Conservation (phyloP, 2,797 vertebrate species). For the Caiman crocodilus region DNA sequence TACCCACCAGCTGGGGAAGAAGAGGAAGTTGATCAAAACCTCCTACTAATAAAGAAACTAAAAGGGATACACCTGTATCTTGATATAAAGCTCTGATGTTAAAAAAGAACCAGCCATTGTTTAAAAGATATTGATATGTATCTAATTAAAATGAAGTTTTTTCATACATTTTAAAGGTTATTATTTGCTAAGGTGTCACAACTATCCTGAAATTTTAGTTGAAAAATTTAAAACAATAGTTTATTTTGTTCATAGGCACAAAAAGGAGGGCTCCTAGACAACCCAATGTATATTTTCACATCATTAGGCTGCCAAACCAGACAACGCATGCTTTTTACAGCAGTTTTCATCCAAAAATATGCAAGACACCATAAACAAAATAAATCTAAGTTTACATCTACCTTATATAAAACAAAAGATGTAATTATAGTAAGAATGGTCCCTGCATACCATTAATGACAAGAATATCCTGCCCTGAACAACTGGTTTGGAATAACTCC, state of each 20-base stretch:
- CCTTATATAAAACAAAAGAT: neutral
- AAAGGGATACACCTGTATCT: neutral
- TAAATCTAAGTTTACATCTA: neutral
- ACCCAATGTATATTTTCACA: neutral
- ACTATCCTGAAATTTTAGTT: neutral
- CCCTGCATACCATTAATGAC: neutral
- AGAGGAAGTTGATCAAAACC: constrained; percentile 15
- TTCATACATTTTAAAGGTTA: neutral
- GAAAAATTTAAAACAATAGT: neutral
- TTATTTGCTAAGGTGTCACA: neutral
- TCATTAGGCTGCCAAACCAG: neutral
- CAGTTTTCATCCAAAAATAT: neutral
- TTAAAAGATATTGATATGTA: neutral
- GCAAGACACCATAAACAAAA: neutral
- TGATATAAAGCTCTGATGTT: neutral
- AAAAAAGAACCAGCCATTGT: neutral
- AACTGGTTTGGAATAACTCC: neutral
- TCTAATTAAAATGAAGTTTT: constrained; percentile 3
- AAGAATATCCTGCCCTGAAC: neutral
- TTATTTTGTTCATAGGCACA: neutral
- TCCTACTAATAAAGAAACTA: constrained; percentile 65
- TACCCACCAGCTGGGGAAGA: neutral
- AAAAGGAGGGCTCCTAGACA: neutral
- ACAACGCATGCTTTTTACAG: neutral
- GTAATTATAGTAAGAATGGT: constrained; percentile 1